A percentile compares a stretch with the other conserved stretches of the same genome.
Evolutionary conservation across 2,888 invertebrate species (phyloP).

Genomic region (Himalopsyche kuldschensis): DNA sequence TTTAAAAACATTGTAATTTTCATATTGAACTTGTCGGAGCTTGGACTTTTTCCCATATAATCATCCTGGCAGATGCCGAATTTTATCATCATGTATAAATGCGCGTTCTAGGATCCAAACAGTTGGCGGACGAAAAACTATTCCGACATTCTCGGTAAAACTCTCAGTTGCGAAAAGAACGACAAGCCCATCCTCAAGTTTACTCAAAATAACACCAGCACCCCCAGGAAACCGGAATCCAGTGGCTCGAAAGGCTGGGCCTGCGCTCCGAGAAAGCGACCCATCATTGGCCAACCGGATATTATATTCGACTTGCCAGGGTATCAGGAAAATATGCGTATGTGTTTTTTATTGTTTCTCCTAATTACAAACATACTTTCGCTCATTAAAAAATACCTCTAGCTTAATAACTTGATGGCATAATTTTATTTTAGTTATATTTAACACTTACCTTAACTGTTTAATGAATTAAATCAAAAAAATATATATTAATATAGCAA

Average conservation of each 20-base stretch:
- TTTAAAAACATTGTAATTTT: too few relatives aligned
- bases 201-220: neutral
- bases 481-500: too few relatives aligned
- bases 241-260: conserved; percentile 36
- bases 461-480: too few relatives aligned
- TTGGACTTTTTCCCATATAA: too few relatives aligned
- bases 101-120: conserved; percentile 13
- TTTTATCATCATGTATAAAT: neutral
- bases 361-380: neutral
- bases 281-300: conserved; percentile 40
- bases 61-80: too few relatives aligned
- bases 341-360: neutral
- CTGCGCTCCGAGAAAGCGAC: conserved; percentile 40
- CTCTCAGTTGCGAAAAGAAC: neutral
- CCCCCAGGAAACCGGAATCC: conserved; percentile 1
- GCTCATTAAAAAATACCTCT: too few relatives aligned
- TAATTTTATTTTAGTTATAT: too few relatives aligned
- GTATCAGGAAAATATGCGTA: conserved; percentile 38
- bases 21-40: too few relatives aligned
- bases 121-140: conserved; percentile 13
- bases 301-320: conserved; percentile 43
- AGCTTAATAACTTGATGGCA: too few relatives aligned
- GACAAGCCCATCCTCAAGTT: conserved; percentile 4
- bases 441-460: too few relatives aligned
- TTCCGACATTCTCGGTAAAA: neutral